These are phyloP conservation scores for Drosophila mercatorum DNA, from an alignment of 2,888 invertebrate genomes.

Conservation along the genomic window DNA sequence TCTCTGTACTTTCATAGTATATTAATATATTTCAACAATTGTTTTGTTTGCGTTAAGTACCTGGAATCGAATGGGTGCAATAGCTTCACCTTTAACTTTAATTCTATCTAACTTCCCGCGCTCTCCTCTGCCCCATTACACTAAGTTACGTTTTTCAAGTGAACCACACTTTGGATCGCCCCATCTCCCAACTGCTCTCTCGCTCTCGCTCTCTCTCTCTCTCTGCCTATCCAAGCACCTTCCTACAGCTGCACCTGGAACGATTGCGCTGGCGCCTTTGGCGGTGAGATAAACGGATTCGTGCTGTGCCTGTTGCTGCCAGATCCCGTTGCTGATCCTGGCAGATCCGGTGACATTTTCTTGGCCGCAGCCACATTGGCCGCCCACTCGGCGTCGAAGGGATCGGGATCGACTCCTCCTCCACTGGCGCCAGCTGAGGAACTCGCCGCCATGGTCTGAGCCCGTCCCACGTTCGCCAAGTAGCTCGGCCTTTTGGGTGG, in stretches of 20 bases:
- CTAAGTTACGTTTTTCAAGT: conserved; percentile 78
- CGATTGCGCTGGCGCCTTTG: conserved; percentile 84
- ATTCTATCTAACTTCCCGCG: conserved; percentile 37
- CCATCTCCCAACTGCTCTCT: conserved; percentile 10
- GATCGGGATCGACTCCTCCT: conserved; percentile 86
- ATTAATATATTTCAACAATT: conserved; percentile 60
- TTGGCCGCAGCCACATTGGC: conserved; percentile 83
- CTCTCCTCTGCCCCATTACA: conserved; percentile 54
- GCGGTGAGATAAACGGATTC: conserved; percentile 85
- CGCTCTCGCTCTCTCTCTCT: neutral
- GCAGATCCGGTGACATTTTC: conserved; percentile 85
- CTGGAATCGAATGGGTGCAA: conserved; percentile 35
- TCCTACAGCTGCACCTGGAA: conserved; percentile 85
- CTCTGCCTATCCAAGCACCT: conserved; percentile 4
- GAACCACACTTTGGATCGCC: conserved; percentile 75
- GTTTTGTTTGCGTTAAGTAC: conserved; percentile 73
- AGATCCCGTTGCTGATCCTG: conserved; percentile 23
- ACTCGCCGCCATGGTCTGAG: conserved; percentile 86
- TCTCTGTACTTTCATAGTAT: conserved; percentile 36
- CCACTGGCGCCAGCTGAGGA: conserved; percentile 86
- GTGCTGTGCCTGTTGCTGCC: conserved; percentile 79
- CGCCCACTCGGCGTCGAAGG: conserved; percentile 95
- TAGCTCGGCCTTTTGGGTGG: conserved; percentile 85
- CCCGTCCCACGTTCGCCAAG: conserved; percentile 86
- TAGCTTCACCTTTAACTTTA: conserved; percentile 32